Base-by-base conservation (phyloP, 2,888 invertebrate genomes). In the Nipponacmea schrenckii region DNA sequence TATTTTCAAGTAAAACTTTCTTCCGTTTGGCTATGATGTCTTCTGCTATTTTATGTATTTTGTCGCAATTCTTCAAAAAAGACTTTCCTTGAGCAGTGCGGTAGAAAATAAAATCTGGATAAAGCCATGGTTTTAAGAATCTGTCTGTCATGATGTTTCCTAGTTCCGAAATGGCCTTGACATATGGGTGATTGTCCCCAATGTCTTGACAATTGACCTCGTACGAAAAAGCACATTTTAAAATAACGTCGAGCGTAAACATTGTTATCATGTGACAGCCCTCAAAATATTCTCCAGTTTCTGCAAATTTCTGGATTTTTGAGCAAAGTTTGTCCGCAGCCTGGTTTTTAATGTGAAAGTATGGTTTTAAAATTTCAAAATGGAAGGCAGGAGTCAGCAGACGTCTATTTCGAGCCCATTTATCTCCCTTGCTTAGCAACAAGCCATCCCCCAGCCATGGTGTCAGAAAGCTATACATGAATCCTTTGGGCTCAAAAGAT, bases 321-420 rank as follows among this genome's bases (percentile, higher is more conserved):
- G 56, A 81, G 48, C 79, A 27, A 31, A 83, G 67, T 5, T 77
- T 66, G 63, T 82, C 79, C 0, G 81, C 74, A 44, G 81, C 79
- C 24, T 74, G 74, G 72, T 84, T 84, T 64, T 82, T 80, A 27
- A 83, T 64, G 7, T 56, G 67, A 39, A 82, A 68, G 70, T 84
- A 84, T 7, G 78, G 71, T 70, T 79, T 81, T 7, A 85, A 77
- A 62, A 84, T 81, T 46, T 82, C 82, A 74, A 84, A 85, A 70
- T 85, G 84, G 68, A 85, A 85, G 4, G 84, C 84, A 39, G 84
- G 84, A 0, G 84, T 85, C 27, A 85, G 72, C 14, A 84, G 79
- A 48, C 80, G 77, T 14, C 84, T 72, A 64, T 84, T 84, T 31
- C 84, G 72, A 7, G 76, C 70, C 84, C 84, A 84, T 68, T 83